Evolutionary conservation across 2,797 vertebrate genomes (phyloP).

Genomic region (Glossophaga mutica): DNA sequence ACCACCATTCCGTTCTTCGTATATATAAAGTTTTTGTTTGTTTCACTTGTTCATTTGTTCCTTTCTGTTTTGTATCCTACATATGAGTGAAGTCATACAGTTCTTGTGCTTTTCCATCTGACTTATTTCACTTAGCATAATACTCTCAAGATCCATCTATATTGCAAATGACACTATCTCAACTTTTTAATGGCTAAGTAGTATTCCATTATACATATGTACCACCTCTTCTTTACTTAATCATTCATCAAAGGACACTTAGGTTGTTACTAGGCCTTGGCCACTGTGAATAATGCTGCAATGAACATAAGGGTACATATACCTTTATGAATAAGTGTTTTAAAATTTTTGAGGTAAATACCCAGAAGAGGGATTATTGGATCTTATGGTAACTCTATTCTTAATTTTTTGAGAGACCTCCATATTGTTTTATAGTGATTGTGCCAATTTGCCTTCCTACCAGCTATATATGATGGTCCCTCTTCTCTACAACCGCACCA

Average conservation of each 20-base stretch:
- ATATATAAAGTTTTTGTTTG: not conserved
- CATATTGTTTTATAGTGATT: not conserved
- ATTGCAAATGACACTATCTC: not conserved
- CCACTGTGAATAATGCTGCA: not conserved
- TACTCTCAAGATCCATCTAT: not conserved
- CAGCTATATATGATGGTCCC: not conserved
- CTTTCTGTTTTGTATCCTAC: not conserved
- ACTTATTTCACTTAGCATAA: not conserved
- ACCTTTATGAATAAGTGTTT: not conserved
- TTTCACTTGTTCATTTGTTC: not conserved
- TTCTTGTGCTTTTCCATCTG: not conserved
- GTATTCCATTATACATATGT: not conserved
- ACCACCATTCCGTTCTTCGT: not conserved
- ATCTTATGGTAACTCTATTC: not conserved
- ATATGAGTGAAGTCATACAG: not conserved
- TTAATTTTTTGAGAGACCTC: not conserved
- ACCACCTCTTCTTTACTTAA: not conserved
- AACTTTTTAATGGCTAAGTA: not conserved
- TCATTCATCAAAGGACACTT: not conserved
- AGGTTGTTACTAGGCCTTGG: not conserved
- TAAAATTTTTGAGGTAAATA: not conserved
- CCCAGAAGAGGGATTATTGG: not conserved
- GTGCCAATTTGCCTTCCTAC: not conserved
- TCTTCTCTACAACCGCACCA: not conserved
- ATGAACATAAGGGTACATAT: not conserved